These are phyloP conservation scores for Oryzias melastigma DNA, from an alignment of 2,113 vertebrate genomes.

Conservation along the genomic window DNA sequence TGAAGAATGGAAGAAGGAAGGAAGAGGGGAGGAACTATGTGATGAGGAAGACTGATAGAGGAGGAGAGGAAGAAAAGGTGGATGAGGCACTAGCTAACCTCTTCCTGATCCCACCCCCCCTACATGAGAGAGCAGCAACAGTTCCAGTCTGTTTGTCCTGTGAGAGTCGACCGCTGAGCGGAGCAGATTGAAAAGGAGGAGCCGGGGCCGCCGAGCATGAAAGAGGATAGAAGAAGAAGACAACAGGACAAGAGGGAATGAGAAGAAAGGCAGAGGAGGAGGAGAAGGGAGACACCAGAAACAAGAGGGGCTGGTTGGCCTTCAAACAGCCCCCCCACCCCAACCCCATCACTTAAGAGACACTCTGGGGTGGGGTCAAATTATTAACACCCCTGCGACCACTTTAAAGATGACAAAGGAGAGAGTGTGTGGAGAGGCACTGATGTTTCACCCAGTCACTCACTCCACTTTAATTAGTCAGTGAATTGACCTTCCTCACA, in stretches of 20 bases:
- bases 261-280: conserved; percentile 38
- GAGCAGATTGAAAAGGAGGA: conserved; percentile 75
- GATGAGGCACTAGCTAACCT: neutral
- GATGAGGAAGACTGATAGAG: too few relatives aligned
- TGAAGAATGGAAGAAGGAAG: too few relatives aligned
- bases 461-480: conserved; percentile 79
- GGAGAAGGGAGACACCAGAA: conserved; percentile 33
- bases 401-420: conserved; percentile 81
- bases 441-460: conserved; percentile 73
- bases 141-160: conserved; percentile 77
- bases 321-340: conserved; percentile 50
- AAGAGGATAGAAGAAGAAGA: conserved; percentile 69
- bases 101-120: neutral
- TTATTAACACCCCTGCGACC: conserved; percentile 79
- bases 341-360: conserved; percentile 65
- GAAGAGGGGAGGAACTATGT: too few relatives aligned
- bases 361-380: conserved; percentile 63
- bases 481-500: conserved; percentile 65
- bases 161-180: conserved; percentile 63
- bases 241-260: conserved; percentile 31
- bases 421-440: conserved; percentile 37
- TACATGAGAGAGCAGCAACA: conserved; percentile 66
- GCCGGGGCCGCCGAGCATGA: conserved; percentile 70
- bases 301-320: conserved; percentile 58
- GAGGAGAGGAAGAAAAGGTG: neutral